Evolutionary conservation across 2,888 invertebrate species (phyloP).

Genomic region (Drosophila kanekoi): DNA sequence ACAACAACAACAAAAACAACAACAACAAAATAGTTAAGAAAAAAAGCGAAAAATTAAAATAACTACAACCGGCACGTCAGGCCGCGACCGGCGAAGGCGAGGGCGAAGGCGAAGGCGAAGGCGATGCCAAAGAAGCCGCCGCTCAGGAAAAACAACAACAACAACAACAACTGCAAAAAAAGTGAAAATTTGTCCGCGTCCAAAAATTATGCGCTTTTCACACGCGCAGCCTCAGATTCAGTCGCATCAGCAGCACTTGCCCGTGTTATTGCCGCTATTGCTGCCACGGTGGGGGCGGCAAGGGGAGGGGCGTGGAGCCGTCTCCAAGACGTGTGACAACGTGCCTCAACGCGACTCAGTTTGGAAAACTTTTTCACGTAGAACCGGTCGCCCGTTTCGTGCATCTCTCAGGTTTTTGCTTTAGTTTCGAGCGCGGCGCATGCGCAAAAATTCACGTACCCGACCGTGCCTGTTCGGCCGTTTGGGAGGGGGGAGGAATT

Average conservation of each 20-base stretch:
- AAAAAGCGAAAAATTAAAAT: slow-evolving; percentile 47
- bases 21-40: slow-evolving; percentile 23
- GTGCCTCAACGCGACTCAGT: slow-evolving; percentile 54
- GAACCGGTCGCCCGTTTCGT: slow-evolving; percentile 56
- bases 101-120: slow-evolving; percentile 18
- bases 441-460: slow-evolving; percentile 46
- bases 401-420: slow-evolving; percentile 42
- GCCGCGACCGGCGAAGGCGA: slow-evolving; percentile 35
- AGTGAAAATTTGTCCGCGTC: slow-evolving; percentile 82
- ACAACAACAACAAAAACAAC: slow-evolving; percentile 26
- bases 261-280: slow-evolving; percentile 55
- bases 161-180: slow-evolving; percentile 39
- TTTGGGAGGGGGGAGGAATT: background rate
- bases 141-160: slow-evolving; percentile 49
- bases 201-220: slow-evolving; percentile 83
- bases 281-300: background rate
- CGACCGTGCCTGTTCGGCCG: background rate
- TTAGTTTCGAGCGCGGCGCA: slow-evolving; percentile 35
- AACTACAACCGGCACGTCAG: slow-evolving; percentile 49
- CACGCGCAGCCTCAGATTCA: slow-evolving; percentile 64
- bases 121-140: slow-evolving; percentile 36
- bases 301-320: background rate
- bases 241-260: slow-evolving; percentile 60
- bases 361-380: slow-evolving; percentile 53
- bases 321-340: slow-evolving; percentile 57